Evolutionary conservation across 2,888 invertebrate genomes (phyloP), one percentile per base, ranked within the genome.

Genomic region (Unio pictorum): DNA sequence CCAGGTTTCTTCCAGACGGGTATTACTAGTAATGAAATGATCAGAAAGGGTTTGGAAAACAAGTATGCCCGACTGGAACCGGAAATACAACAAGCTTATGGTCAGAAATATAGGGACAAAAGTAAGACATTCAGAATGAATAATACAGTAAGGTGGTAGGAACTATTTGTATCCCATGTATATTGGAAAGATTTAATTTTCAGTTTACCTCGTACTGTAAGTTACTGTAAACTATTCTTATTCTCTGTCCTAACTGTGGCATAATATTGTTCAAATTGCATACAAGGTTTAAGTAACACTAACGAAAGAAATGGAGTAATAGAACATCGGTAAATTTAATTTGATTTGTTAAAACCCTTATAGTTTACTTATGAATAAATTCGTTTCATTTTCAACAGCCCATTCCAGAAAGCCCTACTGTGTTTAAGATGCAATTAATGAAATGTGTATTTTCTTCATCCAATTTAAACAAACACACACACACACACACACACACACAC

Each of bases 1-100:
- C 79, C 79, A 17, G 81, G 81, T 23, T 78, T 71, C 58, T 76
- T 74, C 71, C 68, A 67, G 28, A 81, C 81, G 5, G 69, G 68
- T 55, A 74, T 81, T n/a, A 67, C 73, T 23, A 61, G 60, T 57
- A 54, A 34, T 4, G 67, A 68, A 3, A 59, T 55, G 0, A 61
- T 87, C 68, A 69, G 68, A 55, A 66, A 65, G n/a, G 67, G 80
- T 56, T 73, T 86, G n/a, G 76, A 63, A 18, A 57, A 26, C 17
- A 61, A 62, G 28, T 62, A 66, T n/a, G 28, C 54, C 11, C 45
- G 54, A 17, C 56, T 68, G n/a, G 66, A 62, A n/a, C 45, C 34
- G 30, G 68, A 71, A n/a, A 64, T 62, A 11, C 57, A 58, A 55
- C 23, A 63, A 30, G 65, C 62, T 59, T 72, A 72, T 34, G 68